These are phyloP conservation scores for Rhopalosiphum padi DNA, from an alignment of 1,140 invertebrate genomes.

Conservation along the genomic window DNA sequence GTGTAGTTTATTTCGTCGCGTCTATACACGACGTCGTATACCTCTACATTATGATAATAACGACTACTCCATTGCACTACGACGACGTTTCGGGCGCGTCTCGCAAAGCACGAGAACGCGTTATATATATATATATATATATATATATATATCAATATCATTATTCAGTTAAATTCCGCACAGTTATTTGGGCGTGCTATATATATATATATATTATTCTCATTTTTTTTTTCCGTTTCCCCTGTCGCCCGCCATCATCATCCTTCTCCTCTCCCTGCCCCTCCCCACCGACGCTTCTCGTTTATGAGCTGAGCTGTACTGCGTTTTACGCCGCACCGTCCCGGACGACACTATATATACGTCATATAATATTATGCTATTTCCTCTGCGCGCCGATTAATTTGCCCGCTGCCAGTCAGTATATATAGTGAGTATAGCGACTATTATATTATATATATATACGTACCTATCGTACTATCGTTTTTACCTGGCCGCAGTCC, in stretches of 20 bases:
- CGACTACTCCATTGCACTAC: not conserved
- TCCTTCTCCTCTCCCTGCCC: no score
- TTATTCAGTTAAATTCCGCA: not conserved
- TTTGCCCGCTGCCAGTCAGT: not conserved
- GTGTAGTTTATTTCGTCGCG: no score
- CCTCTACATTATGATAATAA: not conserved
- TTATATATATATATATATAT: not conserved
- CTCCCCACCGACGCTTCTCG: not conserved
- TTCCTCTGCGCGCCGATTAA: not conserved
- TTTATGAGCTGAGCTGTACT: not conserved
- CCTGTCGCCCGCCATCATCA: not conserved
- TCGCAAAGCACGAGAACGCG: not conserved
- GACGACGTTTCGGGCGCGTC: not conserved
- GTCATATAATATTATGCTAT: no score
- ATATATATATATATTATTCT: not conserved
- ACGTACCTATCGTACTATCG: not conserved
- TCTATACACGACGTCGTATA: not conserved
- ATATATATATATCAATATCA: not conserved
- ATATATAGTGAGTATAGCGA: no score
- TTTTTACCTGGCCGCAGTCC: not conserved
- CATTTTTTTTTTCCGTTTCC: not conserved
- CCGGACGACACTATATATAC: not conserved
- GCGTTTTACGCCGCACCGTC: not conserved
- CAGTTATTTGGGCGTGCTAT: not conserved
- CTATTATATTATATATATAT: no score